Conservation (phyloP, 2,113 vertebrate genomes). For the Kobus ellipsiprymnus region DNA sequence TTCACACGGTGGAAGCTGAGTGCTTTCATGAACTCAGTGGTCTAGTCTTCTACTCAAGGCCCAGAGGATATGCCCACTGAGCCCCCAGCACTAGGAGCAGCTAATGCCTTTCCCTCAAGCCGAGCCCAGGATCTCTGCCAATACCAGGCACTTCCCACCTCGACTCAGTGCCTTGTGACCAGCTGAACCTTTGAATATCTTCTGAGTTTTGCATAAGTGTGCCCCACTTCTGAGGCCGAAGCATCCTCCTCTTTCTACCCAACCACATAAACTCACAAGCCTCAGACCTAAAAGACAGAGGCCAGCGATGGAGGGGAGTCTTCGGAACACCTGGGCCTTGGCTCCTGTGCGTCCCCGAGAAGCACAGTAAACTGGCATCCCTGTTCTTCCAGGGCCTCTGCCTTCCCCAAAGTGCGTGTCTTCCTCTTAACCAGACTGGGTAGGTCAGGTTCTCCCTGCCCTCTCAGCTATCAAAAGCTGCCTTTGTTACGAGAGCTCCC, state of each 20-base stretch:
- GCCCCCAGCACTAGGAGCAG: not conserved
- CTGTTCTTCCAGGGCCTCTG: not conserved
- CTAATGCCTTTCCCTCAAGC: not conserved
- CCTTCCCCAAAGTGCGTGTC: not conserved
- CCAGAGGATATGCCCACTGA: fast-evolving
- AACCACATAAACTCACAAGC: fast-evolving
- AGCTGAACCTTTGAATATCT: not conserved
- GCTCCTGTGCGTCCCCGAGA: fast-evolving
- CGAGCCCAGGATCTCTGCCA: not conserved
- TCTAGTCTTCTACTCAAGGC: not conserved
- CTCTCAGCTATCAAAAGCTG: not conserved
- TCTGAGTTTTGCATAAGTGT: not conserved
- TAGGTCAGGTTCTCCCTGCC: not conserved
- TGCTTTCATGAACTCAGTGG: not conserved
- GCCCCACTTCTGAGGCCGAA: not conserved
- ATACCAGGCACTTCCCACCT: not conserved
- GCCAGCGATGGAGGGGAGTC: fast-evolving
- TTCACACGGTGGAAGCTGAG: no score
- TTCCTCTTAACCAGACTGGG: not conserved
- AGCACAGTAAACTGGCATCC: not conserved
- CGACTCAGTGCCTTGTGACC: fast-evolving
- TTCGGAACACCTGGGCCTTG: not conserved
- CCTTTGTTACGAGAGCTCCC: not conserved
- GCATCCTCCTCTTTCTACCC: not conserved
- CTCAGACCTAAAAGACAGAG: not conserved